A percentile compares a stretch with the other conserved stretches of the same genome.
Evolutionary conservation across 1,140 invertebrate genomes (phyloP).

Genomic region (Ruditapes philippinarum): DNA sequence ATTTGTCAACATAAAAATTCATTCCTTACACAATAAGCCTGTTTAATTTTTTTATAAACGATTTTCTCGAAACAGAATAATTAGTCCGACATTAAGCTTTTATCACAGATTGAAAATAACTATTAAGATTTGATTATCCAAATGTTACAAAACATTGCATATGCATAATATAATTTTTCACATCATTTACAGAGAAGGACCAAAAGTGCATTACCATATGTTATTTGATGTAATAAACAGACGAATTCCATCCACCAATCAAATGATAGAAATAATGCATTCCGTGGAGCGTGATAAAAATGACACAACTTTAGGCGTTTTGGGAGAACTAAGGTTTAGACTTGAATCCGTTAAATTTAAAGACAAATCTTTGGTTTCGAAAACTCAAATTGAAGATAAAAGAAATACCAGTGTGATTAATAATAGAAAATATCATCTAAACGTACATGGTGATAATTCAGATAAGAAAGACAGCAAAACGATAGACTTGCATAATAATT

Average conservation of each 20-base stretch:
- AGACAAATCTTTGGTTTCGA: background rate
- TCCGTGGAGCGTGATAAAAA: constrained; percentile 31
- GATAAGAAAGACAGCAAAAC: background rate
- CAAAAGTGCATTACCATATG: constrained; percentile 5
- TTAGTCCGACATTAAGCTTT: no score
- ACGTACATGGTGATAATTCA: background rate
- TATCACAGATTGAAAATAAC: no score
- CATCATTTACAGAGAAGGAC: constrained; percentile 19
- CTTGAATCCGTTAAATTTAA: background rate
- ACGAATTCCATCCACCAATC: background rate
- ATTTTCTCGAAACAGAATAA: no score
- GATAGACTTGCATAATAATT: background rate
- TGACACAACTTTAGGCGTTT: constrained; percentile 13
- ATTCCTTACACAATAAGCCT: no score
- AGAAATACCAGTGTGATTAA: background rate
- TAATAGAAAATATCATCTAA: background rate
- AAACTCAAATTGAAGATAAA: background rate
- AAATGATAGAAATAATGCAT: constrained; percentile 5
- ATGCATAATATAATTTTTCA: no score
- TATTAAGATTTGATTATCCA: no score
- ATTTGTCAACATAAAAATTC: no score
- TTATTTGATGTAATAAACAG: constrained; percentile 1
- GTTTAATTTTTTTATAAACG: no score
- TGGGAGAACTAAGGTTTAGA: constrained; percentile 44
- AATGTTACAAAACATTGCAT: no score